A percentile compares a stretch with the other conserved stretches of the same genome.
phyloP scores from a whole-genome alignment of 2,797 vertebrate species.

The Squalus acanthias region DNA sequence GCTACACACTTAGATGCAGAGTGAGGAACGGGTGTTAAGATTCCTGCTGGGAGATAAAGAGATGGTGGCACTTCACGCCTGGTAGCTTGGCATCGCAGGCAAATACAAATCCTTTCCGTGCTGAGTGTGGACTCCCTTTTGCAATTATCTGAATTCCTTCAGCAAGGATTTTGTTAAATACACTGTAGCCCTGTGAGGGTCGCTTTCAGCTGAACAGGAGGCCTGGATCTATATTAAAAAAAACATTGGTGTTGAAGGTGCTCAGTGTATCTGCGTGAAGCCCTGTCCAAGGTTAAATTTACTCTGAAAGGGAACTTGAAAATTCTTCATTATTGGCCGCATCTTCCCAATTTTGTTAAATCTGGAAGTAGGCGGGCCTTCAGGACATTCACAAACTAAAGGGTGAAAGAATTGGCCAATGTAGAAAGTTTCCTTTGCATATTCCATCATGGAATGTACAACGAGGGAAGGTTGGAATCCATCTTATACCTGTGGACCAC shows the following conservation, averaged over 20 bases:
- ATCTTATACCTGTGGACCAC: not conserved
- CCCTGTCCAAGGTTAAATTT: not conserved
- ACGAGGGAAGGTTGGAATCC: not conserved
- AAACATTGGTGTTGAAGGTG: not conserved
- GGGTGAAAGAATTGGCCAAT: not conserved
- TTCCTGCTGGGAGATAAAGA: constrained; percentile 30
- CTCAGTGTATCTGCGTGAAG: not conserved
- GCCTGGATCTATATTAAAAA: not conserved
- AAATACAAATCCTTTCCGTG: not conserved
- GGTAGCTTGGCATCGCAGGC: constrained; percentile 20
- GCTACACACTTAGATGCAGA: not conserved
- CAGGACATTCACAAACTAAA: not conserved
- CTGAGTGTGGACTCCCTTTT: not conserved
- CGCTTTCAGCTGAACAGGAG: not conserved
- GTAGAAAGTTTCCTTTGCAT: not conserved
- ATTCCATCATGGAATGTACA: not conserved
- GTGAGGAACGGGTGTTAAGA: not conserved
- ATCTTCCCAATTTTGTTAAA: not conserved
- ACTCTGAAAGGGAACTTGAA: not conserved
- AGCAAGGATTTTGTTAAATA: not conserved
- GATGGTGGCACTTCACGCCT: constrained; percentile 7
- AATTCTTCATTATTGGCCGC: not conserved
- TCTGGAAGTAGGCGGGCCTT: too few relatives aligned
- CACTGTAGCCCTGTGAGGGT: not conserved
- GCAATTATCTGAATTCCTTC: constrained; percentile 1